Evolutionary conservation across 2,113 vertebrate genomes (phyloP), one percentile per base, ranked within the genome.

Genomic region (Hippocampus mohnikei): DNA sequence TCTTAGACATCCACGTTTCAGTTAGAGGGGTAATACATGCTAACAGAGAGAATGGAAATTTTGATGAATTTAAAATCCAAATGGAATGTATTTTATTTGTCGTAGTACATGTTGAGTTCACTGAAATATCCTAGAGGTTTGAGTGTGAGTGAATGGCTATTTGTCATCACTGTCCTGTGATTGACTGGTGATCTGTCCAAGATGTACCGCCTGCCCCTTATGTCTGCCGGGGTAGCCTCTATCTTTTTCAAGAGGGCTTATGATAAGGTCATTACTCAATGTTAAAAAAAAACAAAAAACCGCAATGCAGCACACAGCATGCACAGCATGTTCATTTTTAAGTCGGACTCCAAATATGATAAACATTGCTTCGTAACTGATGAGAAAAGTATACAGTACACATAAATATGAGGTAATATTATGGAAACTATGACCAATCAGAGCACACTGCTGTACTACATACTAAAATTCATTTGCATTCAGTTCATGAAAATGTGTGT

Each of bases 401-500:
- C 13, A 12, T 44, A 44, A 44, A 44, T 44, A 10, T 10, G 12
- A 13, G 42, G 74, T 37, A 37, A 37, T 6, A 37, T 6, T 37
- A 37, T 37, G 33, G 33, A 37, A 37, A 37, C 33, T 37, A 37
- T 37, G 5, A 37, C 33, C 33, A 37, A 37, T 37, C 33, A 37
- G 5, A 37, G 5, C 33, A 6, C 33, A 37, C 33, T 37, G 33
- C 33, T 37, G 33, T 5, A 37, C 33, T 37, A 5, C 80, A 83
- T 87, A 84, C 15, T 18, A 16, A 52, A 18, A 85, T 87, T 89
- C 88, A 89, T 88, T 87, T 84, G 88, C 64, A 72, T 20, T 53
- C 88, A 92, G 91, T 91, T 69, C 90, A 91, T 92, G 91, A 84
- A 89, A 92, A 91, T 92, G 64, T 91, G 91, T 90, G 89, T 82